Evolutionary conservation across 2,888 invertebrate genomes (phyloP).

Genomic region (Oligia latruncula): DNA sequence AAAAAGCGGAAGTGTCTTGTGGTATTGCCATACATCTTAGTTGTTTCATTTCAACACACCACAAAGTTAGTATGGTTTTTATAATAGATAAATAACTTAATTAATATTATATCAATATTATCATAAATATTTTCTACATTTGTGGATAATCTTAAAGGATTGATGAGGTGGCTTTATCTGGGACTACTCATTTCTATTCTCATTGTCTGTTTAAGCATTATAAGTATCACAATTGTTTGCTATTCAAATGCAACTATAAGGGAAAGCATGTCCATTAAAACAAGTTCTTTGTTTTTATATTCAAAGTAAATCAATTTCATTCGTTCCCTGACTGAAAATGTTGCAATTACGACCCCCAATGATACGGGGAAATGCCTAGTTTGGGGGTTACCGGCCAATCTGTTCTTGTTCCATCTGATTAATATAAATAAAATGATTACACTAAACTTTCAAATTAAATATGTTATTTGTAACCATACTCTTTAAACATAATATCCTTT

Average conservation of each 20-base stretch:
- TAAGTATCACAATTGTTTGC: constrained; percentile 21
- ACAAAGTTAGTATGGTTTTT: neutral
- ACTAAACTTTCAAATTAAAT: neutral
- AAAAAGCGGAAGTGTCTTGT: neutral
- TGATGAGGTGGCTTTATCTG: constrained; percentile 7
- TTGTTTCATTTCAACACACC: neutral
- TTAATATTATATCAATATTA: neutral
- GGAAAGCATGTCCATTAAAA: neutral
- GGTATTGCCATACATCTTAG: neutral
- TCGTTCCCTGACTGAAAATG: neutral
- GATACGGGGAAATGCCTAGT: neutral
- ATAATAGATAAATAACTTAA: too few species aligned
- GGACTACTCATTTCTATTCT: neutral
- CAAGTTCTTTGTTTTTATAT: constrained; percentile 12
- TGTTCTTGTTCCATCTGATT: too few species aligned
- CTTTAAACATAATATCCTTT: neutral
- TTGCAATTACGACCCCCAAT: neutral
- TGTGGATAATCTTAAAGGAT: neutral
- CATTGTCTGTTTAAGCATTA: constrained; percentile 28
- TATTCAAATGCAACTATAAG: constrained; percentile 15
- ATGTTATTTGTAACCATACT: neutral
- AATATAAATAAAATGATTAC: too few species aligned
- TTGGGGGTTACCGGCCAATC: neutral
- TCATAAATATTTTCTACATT: neutral
- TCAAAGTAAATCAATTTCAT: constrained; percentile 21